Evolutionary conservation across 2,888 invertebrate species (phyloP).

Genomic region (Sinotaia quadrata): DNA sequence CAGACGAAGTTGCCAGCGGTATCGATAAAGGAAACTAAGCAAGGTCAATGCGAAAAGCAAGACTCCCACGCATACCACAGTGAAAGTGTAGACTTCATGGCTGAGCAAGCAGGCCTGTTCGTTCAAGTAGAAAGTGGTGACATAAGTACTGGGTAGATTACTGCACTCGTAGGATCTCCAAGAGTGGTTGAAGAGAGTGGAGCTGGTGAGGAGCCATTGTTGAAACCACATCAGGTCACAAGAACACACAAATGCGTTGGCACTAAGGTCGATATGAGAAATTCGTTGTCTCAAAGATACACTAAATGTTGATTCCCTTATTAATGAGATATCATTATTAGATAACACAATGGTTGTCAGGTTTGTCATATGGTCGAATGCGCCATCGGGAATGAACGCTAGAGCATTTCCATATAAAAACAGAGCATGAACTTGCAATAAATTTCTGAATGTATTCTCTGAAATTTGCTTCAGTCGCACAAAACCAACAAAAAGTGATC

Average conservation of each 20-base stretch:
- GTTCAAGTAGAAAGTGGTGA: conserved; percentile 6
- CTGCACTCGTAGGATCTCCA: conserved; percentile 12
- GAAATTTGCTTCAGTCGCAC: conserved; percentile 8
- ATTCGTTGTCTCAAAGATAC: conserved; percentile 14
- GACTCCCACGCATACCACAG: conserved; percentile 22
- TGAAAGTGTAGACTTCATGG: conserved; percentile 13
- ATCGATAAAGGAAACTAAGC: conserved; percentile 71
- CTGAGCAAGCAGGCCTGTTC: conserved; percentile 32
- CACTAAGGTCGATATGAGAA: conserved; percentile 74
- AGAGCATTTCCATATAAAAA: conserved; percentile 23
- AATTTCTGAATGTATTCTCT: not conserved
- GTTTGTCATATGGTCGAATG: conserved; percentile 15
- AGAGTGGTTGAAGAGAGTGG: not conserved
- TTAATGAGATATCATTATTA: conserved; percentile 28
- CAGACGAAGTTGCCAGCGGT: conserved; percentile 77
- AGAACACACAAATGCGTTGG: conserved; percentile 78
- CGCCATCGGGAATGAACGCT: conserved; percentile 15
- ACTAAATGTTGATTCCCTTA: conserved; percentile 32
- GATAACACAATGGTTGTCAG: conserved; percentile 15
- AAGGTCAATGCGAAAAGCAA: conserved; percentile 34
- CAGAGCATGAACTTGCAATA: not conserved
- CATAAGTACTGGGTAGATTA: not conserved
- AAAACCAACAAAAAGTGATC: conserved; percentile 11
- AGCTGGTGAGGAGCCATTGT: conserved; percentile 30
- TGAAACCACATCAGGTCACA: conserved; percentile 72